phyloP scores from a whole-genome alignment of 2,113 vertebrate genomes.

The Shinisaurus crocodilurus region DNA sequence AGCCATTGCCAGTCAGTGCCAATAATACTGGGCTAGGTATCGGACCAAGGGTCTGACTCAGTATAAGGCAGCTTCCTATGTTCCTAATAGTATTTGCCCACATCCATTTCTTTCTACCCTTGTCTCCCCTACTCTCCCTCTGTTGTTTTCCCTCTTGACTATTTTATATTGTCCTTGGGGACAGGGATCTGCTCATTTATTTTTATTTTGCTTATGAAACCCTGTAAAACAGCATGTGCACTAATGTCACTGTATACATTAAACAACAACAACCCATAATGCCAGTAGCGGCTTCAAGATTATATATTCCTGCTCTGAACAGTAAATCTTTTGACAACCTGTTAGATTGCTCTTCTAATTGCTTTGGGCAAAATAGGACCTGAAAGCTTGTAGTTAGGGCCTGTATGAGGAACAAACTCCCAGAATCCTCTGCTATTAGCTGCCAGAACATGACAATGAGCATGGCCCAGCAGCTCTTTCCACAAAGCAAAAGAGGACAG shows the following conservation, averaged over 20 bases:
- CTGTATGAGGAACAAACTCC: not conserved
- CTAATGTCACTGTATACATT: not conserved
- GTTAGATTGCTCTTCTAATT: not conserved
- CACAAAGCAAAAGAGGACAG: slow-evolving; percentile 1
- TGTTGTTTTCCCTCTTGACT: no score
- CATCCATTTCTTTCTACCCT: not conserved
- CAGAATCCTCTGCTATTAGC: not conserved
- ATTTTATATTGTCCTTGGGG: not conserved
- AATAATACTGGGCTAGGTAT: no score
- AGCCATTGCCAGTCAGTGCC: no score
- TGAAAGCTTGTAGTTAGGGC: not conserved
- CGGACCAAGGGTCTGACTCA: no score
- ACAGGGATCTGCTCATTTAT: not conserved
- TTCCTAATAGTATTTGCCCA: not conserved
- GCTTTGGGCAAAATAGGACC: not conserved
- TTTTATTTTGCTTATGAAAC: not conserved
- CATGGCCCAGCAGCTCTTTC: accelerated
- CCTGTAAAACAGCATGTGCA: not conserved
- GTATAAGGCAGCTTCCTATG: not conserved
- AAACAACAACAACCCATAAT: not conserved
- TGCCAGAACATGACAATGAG: not conserved
- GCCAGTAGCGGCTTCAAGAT: not conserved
- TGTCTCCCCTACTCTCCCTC: not conserved
- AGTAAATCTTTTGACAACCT: not conserved
- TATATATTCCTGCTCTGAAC: not conserved